These are phyloP conservation scores for Lithophane leautieri DNA, from an alignment of 2,888 invertebrate genomes.

Conservation along the genomic window DNA sequence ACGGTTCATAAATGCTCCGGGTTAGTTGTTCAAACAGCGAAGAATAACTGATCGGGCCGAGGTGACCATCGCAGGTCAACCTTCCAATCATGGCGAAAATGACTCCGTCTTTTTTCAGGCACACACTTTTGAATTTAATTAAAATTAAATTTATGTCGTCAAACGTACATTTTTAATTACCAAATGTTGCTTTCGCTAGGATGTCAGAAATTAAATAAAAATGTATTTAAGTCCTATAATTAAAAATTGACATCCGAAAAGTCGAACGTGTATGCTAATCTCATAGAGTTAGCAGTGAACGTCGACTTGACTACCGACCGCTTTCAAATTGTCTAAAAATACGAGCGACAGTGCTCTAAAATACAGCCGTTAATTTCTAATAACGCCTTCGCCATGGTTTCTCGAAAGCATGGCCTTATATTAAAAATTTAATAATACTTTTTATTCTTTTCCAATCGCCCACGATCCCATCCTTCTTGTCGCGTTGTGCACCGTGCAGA, in stretches of 20 bases:
- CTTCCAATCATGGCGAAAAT: neutral
- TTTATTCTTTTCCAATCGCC: conserved; percentile 10
- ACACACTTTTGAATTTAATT: neutral
- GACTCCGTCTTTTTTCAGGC: neutral
- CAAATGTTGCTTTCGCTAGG: neutral
- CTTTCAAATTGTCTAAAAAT: conserved; percentile 36
- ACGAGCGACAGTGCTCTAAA: conserved; percentile 45
- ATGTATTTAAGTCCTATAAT: neutral
- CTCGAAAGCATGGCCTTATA: conserved; percentile 37
- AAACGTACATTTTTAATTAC: conserved; percentile 13
- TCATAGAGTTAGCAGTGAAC: conserved; percentile 22
- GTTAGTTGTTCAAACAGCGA: neutral
- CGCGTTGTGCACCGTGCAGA: conserved; percentile 27
- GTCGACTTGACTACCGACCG: conserved; percentile 20
- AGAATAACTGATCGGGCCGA: neutral
- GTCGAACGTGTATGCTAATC: neutral
- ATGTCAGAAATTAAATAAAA: conserved; percentile 17
- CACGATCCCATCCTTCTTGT: neutral
- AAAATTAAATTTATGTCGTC: conserved; percentile 3
- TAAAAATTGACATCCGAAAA: conserved; percentile 22
- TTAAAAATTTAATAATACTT: conserved; percentile 47
- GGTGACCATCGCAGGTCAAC: neutral
- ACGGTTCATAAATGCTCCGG: neutral
- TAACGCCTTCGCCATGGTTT: conserved; percentile 30
- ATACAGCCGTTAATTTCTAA: conserved; percentile 31